phyloP scores from a whole-genome alignment of 64 coral and sea anemone genomes.

The Porites australiensis region DNA sequence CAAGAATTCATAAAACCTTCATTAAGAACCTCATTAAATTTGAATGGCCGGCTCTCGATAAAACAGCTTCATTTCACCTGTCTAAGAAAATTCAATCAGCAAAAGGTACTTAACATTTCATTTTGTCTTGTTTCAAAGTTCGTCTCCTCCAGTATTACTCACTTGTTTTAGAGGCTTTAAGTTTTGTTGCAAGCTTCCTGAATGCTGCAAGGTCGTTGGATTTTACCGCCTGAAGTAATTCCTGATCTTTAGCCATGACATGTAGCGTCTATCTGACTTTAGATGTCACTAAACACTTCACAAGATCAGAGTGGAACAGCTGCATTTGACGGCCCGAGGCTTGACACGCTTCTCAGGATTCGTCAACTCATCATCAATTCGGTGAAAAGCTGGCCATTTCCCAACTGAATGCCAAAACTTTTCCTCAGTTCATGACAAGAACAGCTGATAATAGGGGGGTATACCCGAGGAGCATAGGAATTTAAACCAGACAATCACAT shows the following conservation, averaged over 20 bases:
- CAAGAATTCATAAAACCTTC: background rate
- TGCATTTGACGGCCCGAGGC: background rate
- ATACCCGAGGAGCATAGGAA: background rate
- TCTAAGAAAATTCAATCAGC: background rate
- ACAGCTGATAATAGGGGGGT: background rate
- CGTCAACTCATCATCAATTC: background rate
- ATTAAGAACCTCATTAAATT: background rate
- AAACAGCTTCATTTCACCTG: background rate
- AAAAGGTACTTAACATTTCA: background rate
- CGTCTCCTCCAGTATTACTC: slow-evolving; percentile 47
- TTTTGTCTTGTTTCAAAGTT: background rate
- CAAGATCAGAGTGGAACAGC: background rate
- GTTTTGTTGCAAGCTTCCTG: slow-evolving; percentile 77
- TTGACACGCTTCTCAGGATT: background rate
- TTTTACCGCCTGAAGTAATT: slow-evolving; percentile 89
- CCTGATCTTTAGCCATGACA: slow-evolving; percentile 88
- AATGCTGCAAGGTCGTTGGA: slow-evolving; percentile 75
- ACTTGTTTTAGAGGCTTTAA: slow-evolving; percentile 86
- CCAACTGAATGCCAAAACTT: background rate
- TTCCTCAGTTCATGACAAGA: background rate
- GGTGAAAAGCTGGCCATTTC: slow-evolving; percentile 10
- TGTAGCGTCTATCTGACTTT: background rate
- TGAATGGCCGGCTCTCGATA: background rate
- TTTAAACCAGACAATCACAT: slow-evolving; percentile 14
- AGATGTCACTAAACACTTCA: background rate